A percentile compares a stretch with the other conserved stretches of the same genome.
Evolutionary conservation across 2,888 invertebrate species (phyloP).

Genomic region (Troides helena): DNA sequence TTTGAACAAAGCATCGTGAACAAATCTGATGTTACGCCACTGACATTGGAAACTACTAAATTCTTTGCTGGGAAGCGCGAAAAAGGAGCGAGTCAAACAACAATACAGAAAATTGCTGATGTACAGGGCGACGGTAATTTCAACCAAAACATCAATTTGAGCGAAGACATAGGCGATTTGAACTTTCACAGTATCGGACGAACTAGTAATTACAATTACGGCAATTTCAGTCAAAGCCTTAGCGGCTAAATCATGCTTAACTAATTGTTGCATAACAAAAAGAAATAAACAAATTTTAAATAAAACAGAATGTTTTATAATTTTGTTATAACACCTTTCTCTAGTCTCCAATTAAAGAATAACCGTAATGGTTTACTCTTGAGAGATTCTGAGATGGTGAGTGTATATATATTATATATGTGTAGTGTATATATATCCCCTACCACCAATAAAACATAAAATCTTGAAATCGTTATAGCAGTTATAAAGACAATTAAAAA

Average conservation of each 20-base stretch:
- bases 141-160: conserved; percentile 16
- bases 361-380: no score
- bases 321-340: no score
- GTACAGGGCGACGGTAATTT: conserved; percentile 15
- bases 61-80: background rate
- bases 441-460: no score
- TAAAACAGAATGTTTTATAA: no score
- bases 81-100: background rate
- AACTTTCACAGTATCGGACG: conserved; percentile 13
- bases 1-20: conserved; percentile 6
- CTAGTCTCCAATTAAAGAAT: no score
- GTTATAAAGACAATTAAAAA: no score
- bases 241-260: background rate
- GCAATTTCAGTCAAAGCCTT: conserved; percentile 14
- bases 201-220: conserved; percentile 15
- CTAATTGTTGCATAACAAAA: no score
- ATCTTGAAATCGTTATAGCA: no score
- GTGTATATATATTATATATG: no score
- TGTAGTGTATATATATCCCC: no score
- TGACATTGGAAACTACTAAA: background rate
- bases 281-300: no score
- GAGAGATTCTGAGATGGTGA: no score
- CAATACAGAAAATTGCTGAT: conserved; percentile 15
- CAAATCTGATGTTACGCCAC: background rate
- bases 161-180: conserved; percentile 14